Base-by-base conservation (phyloP, 1,140 invertebrate genomes). In the Leptonema lineaticorne region DNA sequence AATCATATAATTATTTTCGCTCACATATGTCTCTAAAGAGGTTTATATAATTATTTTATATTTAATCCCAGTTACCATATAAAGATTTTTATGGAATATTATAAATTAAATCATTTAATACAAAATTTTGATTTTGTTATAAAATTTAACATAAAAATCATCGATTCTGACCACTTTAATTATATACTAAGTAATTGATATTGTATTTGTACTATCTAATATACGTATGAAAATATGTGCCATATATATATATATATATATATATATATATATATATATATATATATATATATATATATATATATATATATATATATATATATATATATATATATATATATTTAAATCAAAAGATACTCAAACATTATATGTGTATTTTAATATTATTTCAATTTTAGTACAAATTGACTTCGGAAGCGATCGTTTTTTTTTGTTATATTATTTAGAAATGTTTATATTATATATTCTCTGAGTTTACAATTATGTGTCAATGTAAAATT, bases 201-300 rank as follows among this genome's bases (percentile, higher is more conserved):
- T 50, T 50, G 8, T 50, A 50, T 50, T 50, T 50, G 46, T 50
- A 20, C 46, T 50, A 50, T 20, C 8, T 50, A 16, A 50, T 50
- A 50, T 50, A 50, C 46, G 46, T 50, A 22, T 50, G 46, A 50
- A 50, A 50, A 5, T 22, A 50, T 50, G 46, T 50, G 46, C 46
- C 46, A 50, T 50, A 50, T 50, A 18, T 50, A 50, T 24, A 16
- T 50, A 50, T 50, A 5, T 50, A 33, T 33, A 6, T 11, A 33
- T 33, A 6, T 5, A 33, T 33, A 6, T 33, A 33, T 33, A 33
- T 33, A 11, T 33, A 33, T 5, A 33, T 33, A 33, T 33, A 11
- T 33, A 6, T 33, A 6, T 11, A 33, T 33, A 6, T 5, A 33
- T 33, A 6, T 33, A 33, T 33, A 33, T 33, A 11, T 33, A 33